Evolutionary conservation across 2,888 invertebrate genomes (phyloP).

Genomic region (Sepioteuthis lessoniana): DNA sequence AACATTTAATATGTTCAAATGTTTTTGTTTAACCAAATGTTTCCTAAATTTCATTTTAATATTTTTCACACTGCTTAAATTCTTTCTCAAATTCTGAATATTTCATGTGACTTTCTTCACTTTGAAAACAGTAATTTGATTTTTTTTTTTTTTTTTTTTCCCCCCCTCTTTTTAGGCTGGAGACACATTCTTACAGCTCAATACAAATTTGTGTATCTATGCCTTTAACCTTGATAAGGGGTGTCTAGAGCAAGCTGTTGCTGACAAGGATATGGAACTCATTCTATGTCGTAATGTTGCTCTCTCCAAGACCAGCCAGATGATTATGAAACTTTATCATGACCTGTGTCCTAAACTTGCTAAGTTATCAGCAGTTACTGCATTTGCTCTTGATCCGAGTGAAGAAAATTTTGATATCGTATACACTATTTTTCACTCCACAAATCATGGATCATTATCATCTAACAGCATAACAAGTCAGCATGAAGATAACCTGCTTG

Average conservation of each 20-base stretch:
- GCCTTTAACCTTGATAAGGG: slow-evolving; percentile 70
- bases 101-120: neutral
- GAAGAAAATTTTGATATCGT: slow-evolving; percentile 52
- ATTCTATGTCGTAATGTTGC: slow-evolving; percentile 39
- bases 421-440: slow-evolving; percentile 51
- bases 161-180: slow-evolving; percentile 66
- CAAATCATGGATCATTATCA: slow-evolving; percentile 54
- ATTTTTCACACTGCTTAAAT: no score
- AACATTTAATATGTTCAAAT: no score
- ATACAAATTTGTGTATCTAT: slow-evolving; percentile 68
- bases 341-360: slow-evolving; percentile 63
- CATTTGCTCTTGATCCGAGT: slow-evolving; percentile 65
- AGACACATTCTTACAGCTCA: slow-evolving; percentile 66
- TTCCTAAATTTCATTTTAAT: no score
- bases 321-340: slow-evolving; percentile 63
- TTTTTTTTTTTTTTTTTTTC: neutral
- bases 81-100: no score
- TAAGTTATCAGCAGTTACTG: slow-evolving; percentile 64
- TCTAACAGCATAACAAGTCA: slow-evolving; percentile 56
- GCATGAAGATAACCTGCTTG: slow-evolving; percentile 59
- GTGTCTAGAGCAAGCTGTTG: slow-evolving; percentile 62
- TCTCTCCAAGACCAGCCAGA: slow-evolving; percentile 58
- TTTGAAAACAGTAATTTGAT: no score
- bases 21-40: no score
- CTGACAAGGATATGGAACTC: slow-evolving; percentile 52